These are phyloP conservation scores for Phyto melanocephala DNA, from an alignment of 2,888 invertebrate genomes.

Conservation along the genomic window DNA sequence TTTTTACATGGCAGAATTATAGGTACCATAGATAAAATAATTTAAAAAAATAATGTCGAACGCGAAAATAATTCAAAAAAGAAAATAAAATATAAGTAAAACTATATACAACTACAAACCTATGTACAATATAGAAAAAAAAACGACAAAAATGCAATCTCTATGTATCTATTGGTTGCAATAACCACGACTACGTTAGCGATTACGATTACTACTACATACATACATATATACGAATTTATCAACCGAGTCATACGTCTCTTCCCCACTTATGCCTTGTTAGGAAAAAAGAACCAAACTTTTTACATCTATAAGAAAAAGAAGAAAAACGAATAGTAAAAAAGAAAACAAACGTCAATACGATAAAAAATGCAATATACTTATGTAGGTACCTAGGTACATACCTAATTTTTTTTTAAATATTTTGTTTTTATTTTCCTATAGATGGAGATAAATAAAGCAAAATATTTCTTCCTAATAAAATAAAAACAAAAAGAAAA, in stretches of 20 bases:
- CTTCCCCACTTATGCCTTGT: neutral
- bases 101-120: neutral
- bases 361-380: neutral
- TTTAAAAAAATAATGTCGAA: slow-evolving; percentile 34
- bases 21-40: too few relatives aligned
- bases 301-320: slow-evolving; percentile 12
- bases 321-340: neutral
- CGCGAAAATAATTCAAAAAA: slow-evolving; percentile 31
- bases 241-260: neutral
- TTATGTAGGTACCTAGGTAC: neutral
- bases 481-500: too few relatives aligned
- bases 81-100: slow-evolving; percentile 24
- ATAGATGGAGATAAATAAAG: too few relatives aligned
- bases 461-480: too few relatives aligned
- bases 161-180: slow-evolving; percentile 50
- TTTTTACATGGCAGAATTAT: neutral
- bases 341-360: slow-evolving; percentile 1
- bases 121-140: too few relatives aligned
- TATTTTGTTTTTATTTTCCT: neutral
- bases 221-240: neutral
- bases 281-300: neutral
- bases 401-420: neutral
- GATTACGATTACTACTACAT: slow-evolving; percentile 16
- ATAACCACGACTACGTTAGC: too few relatives aligned
- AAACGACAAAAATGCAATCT: slow-evolving; percentile 37